phyloP scores from a whole-genome alignment of 2,888 invertebrate genomes.

The Philopedon plagiatum region DNA sequence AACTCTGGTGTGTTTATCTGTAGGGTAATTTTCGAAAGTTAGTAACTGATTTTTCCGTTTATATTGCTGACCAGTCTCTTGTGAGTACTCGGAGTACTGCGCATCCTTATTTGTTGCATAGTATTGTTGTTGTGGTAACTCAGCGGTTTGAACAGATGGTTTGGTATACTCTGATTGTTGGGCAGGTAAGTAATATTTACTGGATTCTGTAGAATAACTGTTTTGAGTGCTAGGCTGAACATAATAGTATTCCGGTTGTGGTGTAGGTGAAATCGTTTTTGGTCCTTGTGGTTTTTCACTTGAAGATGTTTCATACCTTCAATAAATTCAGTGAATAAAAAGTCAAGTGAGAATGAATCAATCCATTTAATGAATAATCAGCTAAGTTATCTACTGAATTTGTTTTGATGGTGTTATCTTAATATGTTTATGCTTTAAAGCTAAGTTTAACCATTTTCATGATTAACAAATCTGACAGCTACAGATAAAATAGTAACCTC shows the following conservation, averaged over 20 bases:
- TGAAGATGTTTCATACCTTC: slow-evolving; percentile 18
- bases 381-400: no score
- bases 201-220: slow-evolving; percentile 4
- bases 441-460: no score
- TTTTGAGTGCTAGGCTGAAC: slow-evolving; percentile 23
- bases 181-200: slow-evolving; percentile 17
- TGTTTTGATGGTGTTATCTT: no score
- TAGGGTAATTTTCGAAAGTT: slow-evolving; percentile 74
- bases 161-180: slow-evolving; percentile 11
- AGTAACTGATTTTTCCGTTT: slow-evolving; percentile 57
- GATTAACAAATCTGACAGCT: no score
- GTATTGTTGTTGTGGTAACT: background rate
- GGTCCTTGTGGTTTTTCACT: background rate
- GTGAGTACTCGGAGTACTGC: background rate
- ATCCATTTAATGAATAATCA: no score
- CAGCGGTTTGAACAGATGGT: background rate
- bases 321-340: background rate
- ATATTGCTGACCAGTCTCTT: slow-evolving; percentile 16
- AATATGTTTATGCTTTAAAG: no score
- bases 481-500: no score
- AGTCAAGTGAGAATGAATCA: no score
- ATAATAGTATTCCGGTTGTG: slow-evolving; percentile 34
- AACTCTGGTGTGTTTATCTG: slow-evolving; percentile 73
- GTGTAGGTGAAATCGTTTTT: background rate
- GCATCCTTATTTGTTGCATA: slow-evolving; percentile 5